Conservation (phyloP, 2,113 vertebrate species). For the Pituophis catenifer region DNA sequence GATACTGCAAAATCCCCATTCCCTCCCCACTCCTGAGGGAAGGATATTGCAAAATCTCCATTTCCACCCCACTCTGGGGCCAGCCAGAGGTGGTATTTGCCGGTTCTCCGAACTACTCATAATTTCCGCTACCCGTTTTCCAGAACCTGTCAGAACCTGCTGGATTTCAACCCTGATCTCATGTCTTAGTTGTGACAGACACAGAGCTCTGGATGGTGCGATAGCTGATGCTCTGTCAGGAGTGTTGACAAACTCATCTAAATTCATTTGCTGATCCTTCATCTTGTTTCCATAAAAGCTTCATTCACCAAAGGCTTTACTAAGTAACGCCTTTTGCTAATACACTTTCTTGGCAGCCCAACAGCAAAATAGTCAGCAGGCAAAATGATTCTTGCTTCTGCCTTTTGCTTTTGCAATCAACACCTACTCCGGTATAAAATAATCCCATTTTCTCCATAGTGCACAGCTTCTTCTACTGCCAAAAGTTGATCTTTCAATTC, state of each 20-base stretch:
- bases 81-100: too few species aligned
- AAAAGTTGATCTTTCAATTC: neutral
- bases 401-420: constrained; percentile 15
- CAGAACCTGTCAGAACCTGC: too few species aligned
- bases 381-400: constrained; percentile 15
- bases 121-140: too few species aligned
- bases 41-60: too few species aligned
- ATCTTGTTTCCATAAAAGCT: constrained; percentile 37
- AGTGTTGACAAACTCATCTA: constrained; percentile 2
- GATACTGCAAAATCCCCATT: too few species aligned
- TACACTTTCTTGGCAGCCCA: constrained; percentile 29
- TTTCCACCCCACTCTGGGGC: too few species aligned
- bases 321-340: constrained; percentile 39
- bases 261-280: constrained; percentile 42
- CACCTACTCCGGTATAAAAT: neutral
- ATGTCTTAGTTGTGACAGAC: neutral
- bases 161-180: neutral
- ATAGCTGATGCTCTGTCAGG: neutral
- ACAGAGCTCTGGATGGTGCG: constrained; percentile 20
- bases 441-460: neutral
- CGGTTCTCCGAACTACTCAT: too few species aligned
- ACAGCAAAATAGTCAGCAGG: constrained; percentile 23
- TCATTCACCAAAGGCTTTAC: constrained; percentile 40
- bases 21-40: too few species aligned
- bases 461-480: neutral